Evolutionary conservation across 2,113 vertebrate species (phyloP).

Genomic region (Amphilophus citrinellus): DNA sequence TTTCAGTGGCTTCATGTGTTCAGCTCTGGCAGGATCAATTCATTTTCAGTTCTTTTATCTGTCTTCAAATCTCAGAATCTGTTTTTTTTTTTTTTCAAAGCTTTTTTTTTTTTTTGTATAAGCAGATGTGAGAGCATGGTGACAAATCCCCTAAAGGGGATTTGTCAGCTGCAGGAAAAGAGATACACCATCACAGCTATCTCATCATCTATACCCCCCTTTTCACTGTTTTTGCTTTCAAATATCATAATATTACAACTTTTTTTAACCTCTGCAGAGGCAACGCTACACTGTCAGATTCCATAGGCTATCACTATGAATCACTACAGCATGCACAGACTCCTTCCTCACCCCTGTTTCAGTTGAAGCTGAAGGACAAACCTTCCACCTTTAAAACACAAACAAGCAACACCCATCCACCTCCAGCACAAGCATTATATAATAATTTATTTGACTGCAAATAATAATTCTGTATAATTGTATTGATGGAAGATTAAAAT

Average conservation of each 20-base stretch:
- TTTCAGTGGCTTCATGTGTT: slow-evolving; percentile 21
- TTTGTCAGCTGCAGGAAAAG: slow-evolving; percentile 18
- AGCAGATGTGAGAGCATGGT: slow-evolving; percentile 38
- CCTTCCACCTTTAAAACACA: neutral
- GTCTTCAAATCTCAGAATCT: slow-evolving; percentile 2
- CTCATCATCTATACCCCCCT: slow-evolving; percentile 15
- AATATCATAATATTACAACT: slow-evolving; percentile 16
- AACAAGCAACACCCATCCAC: neutral
- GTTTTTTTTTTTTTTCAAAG: neutral
- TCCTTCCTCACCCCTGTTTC: neutral
- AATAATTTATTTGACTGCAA: neutral
- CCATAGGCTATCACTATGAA: slow-evolving; percentile 1
- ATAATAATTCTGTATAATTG: slow-evolving; percentile 20
- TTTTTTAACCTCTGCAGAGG: slow-evolving; percentile 14
- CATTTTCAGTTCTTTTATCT: slow-evolving; percentile 6
- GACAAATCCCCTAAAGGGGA: slow-evolving; percentile 32
- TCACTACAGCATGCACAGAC: neutral
- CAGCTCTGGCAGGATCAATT: slow-evolving; percentile 10
- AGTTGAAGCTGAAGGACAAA: slow-evolving; percentile 2
- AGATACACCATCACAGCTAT: neutral
- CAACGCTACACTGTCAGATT: slow-evolving; percentile 10
- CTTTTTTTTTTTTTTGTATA: neutral
- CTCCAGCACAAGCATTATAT: neutral
- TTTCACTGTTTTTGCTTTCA: neutral
- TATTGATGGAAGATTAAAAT: slow-evolving; percentile 22